Base-by-base conservation (phyloP, 2,113 vertebrate species). In the Aplodontia rufa region DNA sequence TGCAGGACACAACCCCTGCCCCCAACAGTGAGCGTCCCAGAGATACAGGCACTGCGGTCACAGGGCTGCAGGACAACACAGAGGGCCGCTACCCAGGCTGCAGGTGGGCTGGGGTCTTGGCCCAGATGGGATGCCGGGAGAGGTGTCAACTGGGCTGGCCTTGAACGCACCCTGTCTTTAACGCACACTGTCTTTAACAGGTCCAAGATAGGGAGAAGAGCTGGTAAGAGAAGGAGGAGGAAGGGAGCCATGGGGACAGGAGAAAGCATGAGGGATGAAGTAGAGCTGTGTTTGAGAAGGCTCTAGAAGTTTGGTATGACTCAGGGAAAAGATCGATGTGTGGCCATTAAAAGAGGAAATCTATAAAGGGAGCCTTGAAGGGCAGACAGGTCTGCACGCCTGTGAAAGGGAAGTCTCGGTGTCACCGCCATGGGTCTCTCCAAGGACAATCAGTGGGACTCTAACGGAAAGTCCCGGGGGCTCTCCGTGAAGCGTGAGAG, bases 201-300 rank as follows among this genome's bases (percentile, higher is more conserved):
- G n/a, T n/a, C n/a, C n/a, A n/a, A n/a, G n/a, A n/a, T n/a, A n/a
- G n/a, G n/a, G n/a, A n/a, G n/a, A n/a, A n/a, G n/a, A n/a, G n/a
- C n/a, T n/a, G n/a, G n/a, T n/a, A n/a, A n/a, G n/a, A n/a, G n/a
- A n/a, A n/a, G n/a, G n/a, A n/a, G n/a, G n/a, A n/a, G n/a, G n/a
- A n/a, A n/a, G n/a, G n/a, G n/a, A n/a, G n/a, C n/a, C n/a, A n/a
- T n/a, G 47, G 35, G 8, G 19, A 12, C 8, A 5, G 42, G 49
- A 51, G 35, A 20, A 16, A 22, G 17, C 24, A 9, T 1, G 3
- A 14, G 35, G 8, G 19, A 30, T 9, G 8, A 0, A 17, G 8
- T 10, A 9, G 1, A 0, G 6, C 14, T 1, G n/a, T 8, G 7
- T 35, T 1, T 66, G n/a, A 49, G 76, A 76, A 94, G 26, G 13